Evolutionary conservation across 2,113 vertebrate genomes (phyloP).

Genomic region (Zeus faber): DNA sequence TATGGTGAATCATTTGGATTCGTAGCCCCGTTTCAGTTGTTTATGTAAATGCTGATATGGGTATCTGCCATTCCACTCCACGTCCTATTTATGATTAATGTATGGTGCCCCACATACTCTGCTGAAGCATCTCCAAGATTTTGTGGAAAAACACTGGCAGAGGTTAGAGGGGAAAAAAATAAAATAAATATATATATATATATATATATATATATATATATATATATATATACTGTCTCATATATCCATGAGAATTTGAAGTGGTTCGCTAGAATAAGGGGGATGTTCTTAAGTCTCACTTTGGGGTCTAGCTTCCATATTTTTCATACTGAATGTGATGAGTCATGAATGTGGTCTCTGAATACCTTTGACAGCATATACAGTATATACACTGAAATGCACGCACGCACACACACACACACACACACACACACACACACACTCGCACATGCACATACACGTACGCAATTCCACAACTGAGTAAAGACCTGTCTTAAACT

Average conservation of each 20-base stretch:
- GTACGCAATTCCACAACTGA: too few relatives aligned
- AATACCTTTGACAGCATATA: constrained; percentile 1
- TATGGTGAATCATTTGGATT: constrained; percentile 43
- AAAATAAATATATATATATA: too few relatives aligned
- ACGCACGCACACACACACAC: background rate
- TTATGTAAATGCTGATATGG: constrained; percentile 67
- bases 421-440: background rate
- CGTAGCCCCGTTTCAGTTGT: constrained; percentile 49
- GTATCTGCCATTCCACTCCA: constrained; percentile 53
- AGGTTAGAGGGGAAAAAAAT: too few relatives aligned
- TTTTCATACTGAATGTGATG: constrained; percentile 22
- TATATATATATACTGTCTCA: too few relatives aligned
- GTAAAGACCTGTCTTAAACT: too few relatives aligned
- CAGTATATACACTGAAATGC: background rate
- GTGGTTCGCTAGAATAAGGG: constrained; percentile 29
- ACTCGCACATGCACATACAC: constrained; percentile 9
- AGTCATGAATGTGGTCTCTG: constrained; percentile 35
- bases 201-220: too few relatives aligned
- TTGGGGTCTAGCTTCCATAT: constrained; percentile 25
- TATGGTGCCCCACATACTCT: constrained; percentile 57
- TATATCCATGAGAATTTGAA: constrained; percentile 30
- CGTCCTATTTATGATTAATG: constrained; percentile 62
- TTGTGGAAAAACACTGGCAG: too few relatives aligned
- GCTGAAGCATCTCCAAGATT: constrained; percentile 29
- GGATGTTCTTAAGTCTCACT: too few relatives aligned